A percentile compares a stretch with the other conserved stretches of the same genome.
These are phyloP conservation scores for Lepas anatifera DNA, from an alignment of 2,888 invertebrate species.

Conservation along the genomic window DNA sequence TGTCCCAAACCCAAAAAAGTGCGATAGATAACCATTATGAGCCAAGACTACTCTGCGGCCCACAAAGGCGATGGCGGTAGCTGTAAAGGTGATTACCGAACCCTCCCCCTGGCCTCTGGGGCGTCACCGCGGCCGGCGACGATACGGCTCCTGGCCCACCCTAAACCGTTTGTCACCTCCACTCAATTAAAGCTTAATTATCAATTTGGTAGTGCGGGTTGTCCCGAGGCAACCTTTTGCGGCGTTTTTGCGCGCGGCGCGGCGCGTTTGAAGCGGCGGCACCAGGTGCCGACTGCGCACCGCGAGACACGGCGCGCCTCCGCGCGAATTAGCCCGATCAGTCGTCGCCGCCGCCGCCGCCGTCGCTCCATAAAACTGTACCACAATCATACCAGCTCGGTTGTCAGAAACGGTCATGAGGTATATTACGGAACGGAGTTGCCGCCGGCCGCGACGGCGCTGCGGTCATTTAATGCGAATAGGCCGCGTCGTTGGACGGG, in stretches of 20 bases:
- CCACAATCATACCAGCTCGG: too few relatives aligned
- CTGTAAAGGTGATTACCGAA: too few relatives aligned
- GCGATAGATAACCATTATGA: too few relatives aligned
- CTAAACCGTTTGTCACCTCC: constrained; percentile 8
- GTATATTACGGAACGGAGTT: too few relatives aligned
- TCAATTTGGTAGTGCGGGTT: background rate
- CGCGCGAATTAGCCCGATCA: background rate
- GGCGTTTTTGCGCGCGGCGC: background rate
- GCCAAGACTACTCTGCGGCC: too few relatives aligned
- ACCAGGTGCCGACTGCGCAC: background rate
- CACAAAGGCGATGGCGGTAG: too few relatives aligned
- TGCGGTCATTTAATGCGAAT: background rate
- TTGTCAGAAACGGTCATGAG: too few relatives aligned
- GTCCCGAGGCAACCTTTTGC: constrained; percentile 1
- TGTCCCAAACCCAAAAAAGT: too few relatives aligned
- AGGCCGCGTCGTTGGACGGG: background rate
- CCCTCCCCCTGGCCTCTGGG: too few relatives aligned
- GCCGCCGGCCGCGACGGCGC: background rate
- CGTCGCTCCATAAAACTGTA: too few relatives aligned
- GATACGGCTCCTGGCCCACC: background rate
- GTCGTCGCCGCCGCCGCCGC: background rate
- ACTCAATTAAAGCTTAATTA: constrained; percentile 11
- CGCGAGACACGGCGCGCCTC: background rate
- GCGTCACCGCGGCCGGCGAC: background rate
- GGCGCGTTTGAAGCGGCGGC: constrained; percentile 5